Evolutionary conservation across 2,888 invertebrate species (phyloP), one percentile per base, ranked within the genome.

Genomic region (Ernsta delagoae): DNA sequence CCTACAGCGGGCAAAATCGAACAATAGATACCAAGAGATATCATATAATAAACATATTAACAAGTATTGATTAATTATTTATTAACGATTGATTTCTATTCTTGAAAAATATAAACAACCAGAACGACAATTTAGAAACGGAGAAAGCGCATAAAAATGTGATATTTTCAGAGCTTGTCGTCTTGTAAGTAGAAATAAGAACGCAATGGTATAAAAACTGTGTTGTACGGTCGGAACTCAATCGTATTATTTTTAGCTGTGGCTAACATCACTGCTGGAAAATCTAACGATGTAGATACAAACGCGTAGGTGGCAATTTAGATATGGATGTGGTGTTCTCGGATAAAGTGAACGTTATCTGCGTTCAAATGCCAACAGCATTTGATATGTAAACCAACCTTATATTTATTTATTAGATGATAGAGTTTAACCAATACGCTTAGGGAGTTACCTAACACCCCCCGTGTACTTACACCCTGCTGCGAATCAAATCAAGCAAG

Each of bases 181-280:
- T 24, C 12, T 16, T 12, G 48, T 48, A 12, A 53, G 24, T 24
- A 8, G 9, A 53, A 53, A 53, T 24, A 53, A 53, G 9, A 53
- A 53, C 9, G 53, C 53, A 53, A 53, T 53, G 24, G 9, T 9
- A 12, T 4, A 24, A 53, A 53, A 5, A 24, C 53, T 9, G 53
- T 53, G 8, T 8, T 53, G 7, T 53, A 53, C 53, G 8, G 9
- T 24, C 24, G 24, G 53, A 62, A 72, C 66, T 73, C 69, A 60
- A 70, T 71, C 57, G 59, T 60, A 72, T 70, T 75, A 75, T 75
- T 75, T 75, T 73, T 75, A 75, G 75, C 65, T 41, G 59, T 63
- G 31, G 48, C 53, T 69, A 60, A 50, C 56, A 70, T 59, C 64
- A 70, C 64, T 73, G 59, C 69, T 70, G 75, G 75, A 75, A 75